Evolutionary conservation across 2,113 vertebrate species (phyloP).

Genomic region (Gavia stellata): DNA sequence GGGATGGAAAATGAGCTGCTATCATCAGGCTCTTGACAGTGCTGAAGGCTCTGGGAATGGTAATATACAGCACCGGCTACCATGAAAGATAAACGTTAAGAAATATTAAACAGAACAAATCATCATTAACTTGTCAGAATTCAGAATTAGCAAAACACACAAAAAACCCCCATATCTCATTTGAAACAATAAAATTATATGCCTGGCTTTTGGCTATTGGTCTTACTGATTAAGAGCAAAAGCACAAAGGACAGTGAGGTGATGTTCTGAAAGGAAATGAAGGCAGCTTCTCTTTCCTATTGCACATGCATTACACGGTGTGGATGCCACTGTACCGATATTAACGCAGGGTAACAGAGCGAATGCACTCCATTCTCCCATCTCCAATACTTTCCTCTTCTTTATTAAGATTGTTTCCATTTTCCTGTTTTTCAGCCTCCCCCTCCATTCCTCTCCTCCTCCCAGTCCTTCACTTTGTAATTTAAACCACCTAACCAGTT

Average conservation of each 20-base stretch:
- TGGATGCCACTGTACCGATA: background rate
- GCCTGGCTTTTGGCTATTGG: background rate
- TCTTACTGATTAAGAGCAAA: background rate
- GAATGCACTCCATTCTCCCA: background rate
- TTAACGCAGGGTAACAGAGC: background rate
- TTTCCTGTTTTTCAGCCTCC: background rate
- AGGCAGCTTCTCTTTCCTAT: background rate
- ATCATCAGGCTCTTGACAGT: background rate
- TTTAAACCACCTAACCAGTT: background rate
- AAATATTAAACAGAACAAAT: background rate
- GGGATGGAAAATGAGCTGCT: background rate
- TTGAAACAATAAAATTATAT: background rate
- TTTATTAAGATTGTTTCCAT: background rate
- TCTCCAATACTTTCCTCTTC: background rate
- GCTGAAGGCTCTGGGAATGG: background rate
- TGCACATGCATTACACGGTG: background rate
- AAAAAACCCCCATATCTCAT: background rate
- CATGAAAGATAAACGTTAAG: fast-evolving
- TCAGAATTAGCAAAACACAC: background rate
- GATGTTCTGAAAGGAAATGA: background rate
- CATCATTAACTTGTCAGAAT: background rate
- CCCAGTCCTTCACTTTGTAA: background rate
- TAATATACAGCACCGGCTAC: background rate
- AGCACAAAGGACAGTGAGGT: background rate
- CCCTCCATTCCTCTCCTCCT: background rate